Conservation (phyloP, 2,797 vertebrate genomes). For the Dryobates pubescens region DNA sequence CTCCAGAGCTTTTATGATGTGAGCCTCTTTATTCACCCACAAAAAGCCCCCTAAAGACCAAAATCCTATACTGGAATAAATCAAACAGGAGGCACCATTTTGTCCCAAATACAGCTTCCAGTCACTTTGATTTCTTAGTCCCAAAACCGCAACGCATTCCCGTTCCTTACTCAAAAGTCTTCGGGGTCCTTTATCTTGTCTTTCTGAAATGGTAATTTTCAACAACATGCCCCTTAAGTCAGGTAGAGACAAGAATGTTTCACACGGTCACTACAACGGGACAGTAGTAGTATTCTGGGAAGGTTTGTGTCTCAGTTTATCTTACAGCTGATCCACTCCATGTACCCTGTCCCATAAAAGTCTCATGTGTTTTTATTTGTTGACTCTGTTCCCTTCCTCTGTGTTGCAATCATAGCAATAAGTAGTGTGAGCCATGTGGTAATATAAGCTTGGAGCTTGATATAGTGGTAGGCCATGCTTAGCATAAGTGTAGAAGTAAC, state of each 20-base stretch:
- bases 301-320: neutral
- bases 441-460: no score
- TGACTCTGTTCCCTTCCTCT: neutral
- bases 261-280: neutral
- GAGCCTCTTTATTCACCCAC: neutral
- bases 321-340: neutral
- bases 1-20: neutral
- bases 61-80: neutral
- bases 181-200: neutral
- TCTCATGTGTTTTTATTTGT: neutral
- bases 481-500: no score
- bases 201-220: neutral
- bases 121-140: neutral
- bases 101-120: neutral
- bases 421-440: no score
- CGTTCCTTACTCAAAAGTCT: accelerated
- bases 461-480: no score
- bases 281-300: neutral
- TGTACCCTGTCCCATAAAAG: neutral
- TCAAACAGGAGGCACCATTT: neutral
- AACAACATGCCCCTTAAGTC: neutral
- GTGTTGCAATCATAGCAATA: no score
- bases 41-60: neutral
- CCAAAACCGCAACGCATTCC: neutral
- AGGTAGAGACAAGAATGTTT: neutral